Evolutionary conservation across 2,797 vertebrate species (phyloP).

Genomic region (Botia almorhae): DNA sequence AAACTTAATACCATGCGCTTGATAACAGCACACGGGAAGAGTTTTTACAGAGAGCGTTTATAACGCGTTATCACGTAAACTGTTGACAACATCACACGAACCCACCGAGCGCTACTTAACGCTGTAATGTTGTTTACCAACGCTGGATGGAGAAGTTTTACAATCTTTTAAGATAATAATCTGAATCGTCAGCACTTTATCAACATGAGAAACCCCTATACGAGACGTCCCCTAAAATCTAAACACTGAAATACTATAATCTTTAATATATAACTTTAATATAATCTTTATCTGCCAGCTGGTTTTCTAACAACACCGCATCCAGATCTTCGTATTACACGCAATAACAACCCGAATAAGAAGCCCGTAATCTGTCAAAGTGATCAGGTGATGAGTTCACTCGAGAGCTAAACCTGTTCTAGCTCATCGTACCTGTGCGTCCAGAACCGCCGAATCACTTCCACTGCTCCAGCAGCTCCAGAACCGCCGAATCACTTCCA

Average conservation of each 20-base stretch:
- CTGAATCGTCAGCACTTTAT: slow-evolving; percentile 18
- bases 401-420: slow-evolving; percentile 55
- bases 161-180: slow-evolving; percentile 39
- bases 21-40: background rate
- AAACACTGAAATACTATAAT: background rate
- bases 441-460: too few relatives aligned
- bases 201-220: background rate
- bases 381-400: slow-evolving; percentile 19
- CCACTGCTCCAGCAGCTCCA: too few relatives aligned
- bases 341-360: too few relatives aligned
- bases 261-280: too few relatives aligned
- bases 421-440: slow-evolving; percentile 55
- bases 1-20: slow-evolving; percentile 8
- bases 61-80: slow-evolving; percentile 13
- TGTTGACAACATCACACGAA: slow-evolving; percentile 7
- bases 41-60: too few relatives aligned
- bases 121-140: slow-evolving; percentile 22
- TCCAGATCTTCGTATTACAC: too few relatives aligned
- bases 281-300: slow-evolving; percentile 4
- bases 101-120: slow-evolving; percentile 11
- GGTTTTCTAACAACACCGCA: slow-evolving; percentile 9
- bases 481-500: too few relatives aligned
- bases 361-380: too few relatives aligned
- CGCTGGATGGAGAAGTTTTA: slow-evolving; percentile 25
- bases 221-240: background rate